Conservation (phyloP, 2,888 invertebrate species). For the Philaethria dido region DNA sequence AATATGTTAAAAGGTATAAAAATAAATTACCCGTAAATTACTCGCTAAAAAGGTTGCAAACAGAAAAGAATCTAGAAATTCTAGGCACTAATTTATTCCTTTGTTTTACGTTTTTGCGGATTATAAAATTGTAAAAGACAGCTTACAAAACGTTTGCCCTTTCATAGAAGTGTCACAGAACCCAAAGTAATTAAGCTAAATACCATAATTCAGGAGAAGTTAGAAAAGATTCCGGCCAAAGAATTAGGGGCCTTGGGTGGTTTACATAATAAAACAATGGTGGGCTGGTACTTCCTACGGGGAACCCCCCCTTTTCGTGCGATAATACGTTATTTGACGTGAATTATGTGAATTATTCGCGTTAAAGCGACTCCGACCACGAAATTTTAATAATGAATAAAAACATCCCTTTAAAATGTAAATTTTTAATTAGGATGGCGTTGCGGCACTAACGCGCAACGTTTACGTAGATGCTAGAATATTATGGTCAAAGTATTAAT, state of each 20-base stretch:
- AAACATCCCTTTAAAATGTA: conserved; percentile 79
- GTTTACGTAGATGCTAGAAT: conserved; percentile 36
- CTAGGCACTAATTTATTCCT: conserved; percentile 16
- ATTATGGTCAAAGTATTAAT: conserved; percentile 30
- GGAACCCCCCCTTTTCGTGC: conserved; percentile 44
- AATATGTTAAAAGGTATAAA: conserved; percentile 2
- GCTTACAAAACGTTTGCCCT: conserved; percentile 35
- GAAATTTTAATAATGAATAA: conserved; percentile 81
- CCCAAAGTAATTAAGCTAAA: conserved; percentile 67
- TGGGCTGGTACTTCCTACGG: conserved; percentile 35
- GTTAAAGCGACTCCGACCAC: conserved; percentile 69
- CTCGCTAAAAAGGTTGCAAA: conserved; percentile 13
- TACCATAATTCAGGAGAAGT: conserved; percentile 70
- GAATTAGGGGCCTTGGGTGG: conserved; percentile 60
- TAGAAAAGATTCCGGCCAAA: conserved; percentile 72
- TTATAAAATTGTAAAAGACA: conserved; percentile 20
- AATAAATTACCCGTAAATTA: conserved; percentile 15
- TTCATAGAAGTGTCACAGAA: conserved; percentile 42
- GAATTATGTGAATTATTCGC: conserved; percentile 63
- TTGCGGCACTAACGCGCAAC: conserved; percentile 42
- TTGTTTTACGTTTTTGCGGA: conserved; percentile 16
- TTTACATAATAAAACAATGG: conserved; percentile 65
- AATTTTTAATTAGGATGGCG: conserved; percentile 77
- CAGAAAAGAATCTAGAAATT: conserved; percentile 8
- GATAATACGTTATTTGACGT: conserved; percentile 63